phyloP scores from a whole-genome alignment of 37 sponge, comb jelly and placozoan species.

The Haliclona indistincta region DNA sequence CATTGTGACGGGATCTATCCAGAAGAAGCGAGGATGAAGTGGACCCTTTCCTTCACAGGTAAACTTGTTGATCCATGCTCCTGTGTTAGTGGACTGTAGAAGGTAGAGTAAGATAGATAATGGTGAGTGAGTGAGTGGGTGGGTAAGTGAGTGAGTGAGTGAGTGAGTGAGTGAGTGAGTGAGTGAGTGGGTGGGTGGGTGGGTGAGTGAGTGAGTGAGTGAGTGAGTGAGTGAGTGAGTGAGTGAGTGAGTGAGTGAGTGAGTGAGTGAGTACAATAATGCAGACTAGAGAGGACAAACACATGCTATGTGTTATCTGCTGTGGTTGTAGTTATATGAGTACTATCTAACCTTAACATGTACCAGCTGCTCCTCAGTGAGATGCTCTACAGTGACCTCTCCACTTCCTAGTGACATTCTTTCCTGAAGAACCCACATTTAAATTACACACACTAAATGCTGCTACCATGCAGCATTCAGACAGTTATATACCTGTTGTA shows the following conservation, averaged over 20 bases:
- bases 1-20: constrained; percentile 44
- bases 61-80: constrained; percentile 80
- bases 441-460: too few relatives aligned
- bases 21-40: constrained; percentile 68
- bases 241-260: too few relatives aligned
- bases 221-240: too few relatives aligned
- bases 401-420: too few relatives aligned
- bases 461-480: too few relatives aligned
- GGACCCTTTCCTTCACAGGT: constrained; percentile 81
- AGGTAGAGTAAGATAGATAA: neutral
- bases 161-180: too few relatives aligned
- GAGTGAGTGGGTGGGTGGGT: too few relatives aligned
- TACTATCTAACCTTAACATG: constrained; percentile 2
- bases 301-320: constrained; percentile 25
- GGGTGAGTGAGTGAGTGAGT: neutral
- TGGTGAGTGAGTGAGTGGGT: too few relatives aligned
- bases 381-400: too few relatives aligned
- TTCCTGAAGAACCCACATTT: too few relatives aligned
- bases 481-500: constrained; percentile 27
- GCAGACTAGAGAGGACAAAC: neutral
- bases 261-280: neutral
- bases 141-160: too few relatives aligned
- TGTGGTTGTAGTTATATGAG: constrained; percentile 20
- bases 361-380: constrained; percentile 34
- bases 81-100: constrained; percentile 48